These are phyloP conservation scores for Drosophila takahashii DNA, from an alignment of 1,140 invertebrate genomes.

Conservation along the genomic window DNA sequence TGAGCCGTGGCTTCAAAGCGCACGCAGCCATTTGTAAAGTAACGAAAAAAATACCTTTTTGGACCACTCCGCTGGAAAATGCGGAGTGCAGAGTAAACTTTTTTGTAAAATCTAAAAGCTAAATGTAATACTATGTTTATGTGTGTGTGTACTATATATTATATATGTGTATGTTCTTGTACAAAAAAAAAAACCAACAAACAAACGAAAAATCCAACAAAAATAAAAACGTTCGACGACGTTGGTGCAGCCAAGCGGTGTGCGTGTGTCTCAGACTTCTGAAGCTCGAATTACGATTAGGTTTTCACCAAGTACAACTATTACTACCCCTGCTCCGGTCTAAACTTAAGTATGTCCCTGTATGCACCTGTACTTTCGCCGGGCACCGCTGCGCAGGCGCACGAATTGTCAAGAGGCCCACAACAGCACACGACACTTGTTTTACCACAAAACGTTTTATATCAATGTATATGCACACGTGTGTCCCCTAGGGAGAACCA, in stretches of 20 bases:
- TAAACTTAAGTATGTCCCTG: slow-evolving; percentile 44
- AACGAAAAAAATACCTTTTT: slow-evolving; percentile 37
- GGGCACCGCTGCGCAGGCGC: slow-evolving; percentile 76
- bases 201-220: slow-evolving; percentile 30
- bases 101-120: slow-evolving; percentile 37
- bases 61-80: slow-evolving; percentile 14
- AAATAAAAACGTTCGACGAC: slow-evolving; percentile 51
- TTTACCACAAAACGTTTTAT: slow-evolving; percentile 64
- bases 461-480: slow-evolving; percentile 16
- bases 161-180: slow-evolving; percentile 69
- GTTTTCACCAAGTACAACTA: slow-evolving; percentile 63
- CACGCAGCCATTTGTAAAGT: slow-evolving; percentile 55
- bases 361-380: slow-evolving; percentile 35
- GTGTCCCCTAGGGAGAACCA: slow-evolving; percentile 18
- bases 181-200: slow-evolving; percentile 53
- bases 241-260: slow-evolving; percentile 39
- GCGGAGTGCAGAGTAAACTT: slow-evolving; percentile 15
- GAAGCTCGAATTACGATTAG: slow-evolving; percentile 73
- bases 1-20: slow-evolving; percentile 46
- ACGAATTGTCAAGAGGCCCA: slow-evolving; percentile 51
- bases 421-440: slow-evolving; percentile 5
- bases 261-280: slow-evolving; percentile 50
- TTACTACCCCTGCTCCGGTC: slow-evolving; percentile 26
- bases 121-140: slow-evolving; percentile 56
- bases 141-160: slow-evolving; percentile 30